Evolutionary conservation across 2,113 vertebrate genomes (phyloP), one percentile per base, ranked within the genome.

Genomic region (Muntiacus reevesi): DNA sequence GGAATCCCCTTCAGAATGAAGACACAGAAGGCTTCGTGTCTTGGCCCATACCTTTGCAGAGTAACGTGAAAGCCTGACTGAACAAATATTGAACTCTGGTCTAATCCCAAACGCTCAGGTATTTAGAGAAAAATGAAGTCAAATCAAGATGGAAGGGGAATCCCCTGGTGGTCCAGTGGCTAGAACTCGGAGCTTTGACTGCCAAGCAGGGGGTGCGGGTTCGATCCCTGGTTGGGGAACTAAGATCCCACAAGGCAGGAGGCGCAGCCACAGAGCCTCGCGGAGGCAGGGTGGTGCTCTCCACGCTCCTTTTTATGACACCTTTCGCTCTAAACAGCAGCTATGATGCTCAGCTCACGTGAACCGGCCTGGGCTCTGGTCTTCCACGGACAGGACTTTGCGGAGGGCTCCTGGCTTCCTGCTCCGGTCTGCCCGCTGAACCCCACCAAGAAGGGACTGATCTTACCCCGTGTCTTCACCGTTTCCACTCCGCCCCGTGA

Each of bases 401-500:
- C 0, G 8, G n/a, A 45, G 17, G 3, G 15, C 43, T 7, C 28
- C 33, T 19, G 87, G 76, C 67, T 16, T 19, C 9, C 15, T 5
- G 23, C 43, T 55, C 81, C 2, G 0, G 7, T 6, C 83, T n/a
- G n/a, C 71, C 78, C 43, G 14, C 60, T 7, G 5, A 3, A 7
- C 1, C 2, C 43, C 12, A 7, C 55, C 0, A 11, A 11, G 33
- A 9, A 45, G 0, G 40, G 21, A 21, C 4, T 7, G 7, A 15
- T 11, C 33, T 15, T 2, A 23, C 78, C 84, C 45, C 7, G 0
- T 2, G 6, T 36, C 33, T 57, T 79, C n/a, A 1, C 17, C 14
- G 52, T 19, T 28, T 21, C 33, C 55, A 21, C 5, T 19, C n/a
- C 57, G 0, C 57, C 81, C 36, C 1, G 8, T 0, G 6, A 28